Conservation (phyloP, 2,797 vertebrate genomes). For the Prunella strophiata region DNA sequence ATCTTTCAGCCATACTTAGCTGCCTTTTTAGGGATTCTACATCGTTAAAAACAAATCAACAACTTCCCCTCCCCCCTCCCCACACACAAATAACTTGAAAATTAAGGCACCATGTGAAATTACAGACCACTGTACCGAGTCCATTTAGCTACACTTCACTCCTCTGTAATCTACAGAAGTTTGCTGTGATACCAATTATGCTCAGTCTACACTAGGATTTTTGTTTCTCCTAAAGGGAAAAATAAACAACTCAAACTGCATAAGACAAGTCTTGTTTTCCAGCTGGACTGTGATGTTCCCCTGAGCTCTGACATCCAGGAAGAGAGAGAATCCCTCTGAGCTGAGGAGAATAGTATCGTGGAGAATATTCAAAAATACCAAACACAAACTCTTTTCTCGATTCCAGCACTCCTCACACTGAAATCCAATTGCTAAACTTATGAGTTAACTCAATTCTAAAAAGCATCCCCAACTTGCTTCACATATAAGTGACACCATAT, state of each 20-base stretch:
- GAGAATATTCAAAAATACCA: neutral
- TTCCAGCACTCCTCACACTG: neutral
- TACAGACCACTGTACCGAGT: neutral
- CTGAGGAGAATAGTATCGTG: neutral
- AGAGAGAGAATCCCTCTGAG: neutral
- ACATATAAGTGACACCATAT: neutral
- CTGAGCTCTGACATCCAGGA: conserved; percentile 4
- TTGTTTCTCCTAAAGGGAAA: conserved; percentile 51
- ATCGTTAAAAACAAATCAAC: neutral
- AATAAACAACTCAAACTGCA: neutral
- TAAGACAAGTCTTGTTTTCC: conserved; percentile 70
- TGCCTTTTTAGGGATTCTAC: neutral
- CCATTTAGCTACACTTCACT: neutral
- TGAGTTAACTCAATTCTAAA: neutral
- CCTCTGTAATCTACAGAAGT: conserved; percentile 20
- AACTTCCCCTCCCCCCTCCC: no score
- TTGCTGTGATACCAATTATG: conserved; percentile 49
- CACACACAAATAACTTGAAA: neutral
- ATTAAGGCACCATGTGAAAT: neutral
- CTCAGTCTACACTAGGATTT: conserved; percentile 68
- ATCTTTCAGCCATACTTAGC: neutral
- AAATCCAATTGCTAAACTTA: neutral
- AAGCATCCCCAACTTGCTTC: neutral
- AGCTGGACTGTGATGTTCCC: conserved; percentile 34
- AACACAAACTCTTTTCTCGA: neutral